Evolutionary conservation across 2,888 invertebrate species (phyloP).

Genomic region (Phyllotreta cruciferae): DNA sequence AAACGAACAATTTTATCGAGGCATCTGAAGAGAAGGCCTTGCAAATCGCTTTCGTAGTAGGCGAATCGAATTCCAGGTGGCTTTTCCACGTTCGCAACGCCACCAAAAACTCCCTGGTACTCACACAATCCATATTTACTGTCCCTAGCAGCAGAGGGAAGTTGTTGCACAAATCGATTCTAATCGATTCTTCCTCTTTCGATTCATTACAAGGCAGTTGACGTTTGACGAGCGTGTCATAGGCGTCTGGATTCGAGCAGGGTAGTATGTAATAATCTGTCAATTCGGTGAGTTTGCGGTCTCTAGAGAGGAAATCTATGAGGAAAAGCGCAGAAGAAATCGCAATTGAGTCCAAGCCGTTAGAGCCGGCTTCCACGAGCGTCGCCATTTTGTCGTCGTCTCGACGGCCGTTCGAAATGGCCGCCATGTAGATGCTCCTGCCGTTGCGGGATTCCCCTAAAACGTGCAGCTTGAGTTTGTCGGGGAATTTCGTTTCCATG

Average conservation of each 20-base stretch:
- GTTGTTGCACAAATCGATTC: constrained; percentile 38
- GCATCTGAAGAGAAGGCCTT: constrained; percentile 30
- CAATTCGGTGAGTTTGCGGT: constrained; percentile 34
- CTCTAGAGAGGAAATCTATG: constrained; percentile 44
- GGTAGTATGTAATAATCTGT: constrained; percentile 48
- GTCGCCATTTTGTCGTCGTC: constrained; percentile 25
- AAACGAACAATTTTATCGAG: constrained; percentile 41
- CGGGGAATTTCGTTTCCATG: constrained; percentile 34
- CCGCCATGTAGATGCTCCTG: constrained; percentile 34
- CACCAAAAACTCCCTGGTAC: constrained; percentile 36
- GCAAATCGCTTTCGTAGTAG: constrained; percentile 37
- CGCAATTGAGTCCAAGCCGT: constrained; percentile 43
- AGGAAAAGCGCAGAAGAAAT: constrained; percentile 45
- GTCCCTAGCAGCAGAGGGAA: constrained; percentile 42
- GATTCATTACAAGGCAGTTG: background rate
- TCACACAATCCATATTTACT: constrained; percentile 31
- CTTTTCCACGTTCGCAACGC: constrained; percentile 43
- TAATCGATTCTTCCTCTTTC: background rate
- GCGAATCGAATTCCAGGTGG: constrained; percentile 30
- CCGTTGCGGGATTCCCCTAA: constrained; percentile 40
- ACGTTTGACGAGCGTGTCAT: constrained; percentile 36
- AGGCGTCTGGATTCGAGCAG: constrained; percentile 48
- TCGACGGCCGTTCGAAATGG: constrained; percentile 18
- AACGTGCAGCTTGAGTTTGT: constrained; percentile 33
- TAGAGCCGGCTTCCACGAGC: constrained; percentile 45